phyloP scores from a whole-genome alignment of 2,113 vertebrate genomes.

The Psephotus haematonotus region DNA sequence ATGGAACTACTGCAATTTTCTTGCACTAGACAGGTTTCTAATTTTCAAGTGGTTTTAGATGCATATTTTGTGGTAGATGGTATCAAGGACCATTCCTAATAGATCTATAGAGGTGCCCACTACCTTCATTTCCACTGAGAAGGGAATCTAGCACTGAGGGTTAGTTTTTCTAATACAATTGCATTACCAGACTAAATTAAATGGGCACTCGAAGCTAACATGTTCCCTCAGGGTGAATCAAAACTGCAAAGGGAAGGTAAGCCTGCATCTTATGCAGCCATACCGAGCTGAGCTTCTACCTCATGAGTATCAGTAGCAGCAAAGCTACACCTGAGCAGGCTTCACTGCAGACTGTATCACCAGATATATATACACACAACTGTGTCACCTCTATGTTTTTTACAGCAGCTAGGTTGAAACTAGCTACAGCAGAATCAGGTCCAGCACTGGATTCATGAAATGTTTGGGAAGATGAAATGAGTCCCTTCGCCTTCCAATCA shows the following conservation, averaged over 20 bases:
- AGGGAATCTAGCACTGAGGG: background rate
- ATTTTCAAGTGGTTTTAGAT: background rate
- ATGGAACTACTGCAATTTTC: background rate
- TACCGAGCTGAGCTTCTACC: background rate
- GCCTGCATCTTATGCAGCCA: background rate
- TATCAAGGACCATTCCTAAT: background rate
- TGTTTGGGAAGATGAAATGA: background rate
- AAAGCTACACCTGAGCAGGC: background rate
- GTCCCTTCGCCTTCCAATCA: background rate
- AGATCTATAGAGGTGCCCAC: background rate
- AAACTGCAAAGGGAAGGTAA: background rate
- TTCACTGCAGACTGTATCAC: background rate
- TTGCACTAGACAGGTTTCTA: background rate
- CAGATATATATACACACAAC: background rate
- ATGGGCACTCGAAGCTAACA: conserved; percentile 3
- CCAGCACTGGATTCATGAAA: background rate
- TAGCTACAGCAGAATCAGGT: background rate
- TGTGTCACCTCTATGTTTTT: background rate
- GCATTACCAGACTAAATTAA: conserved; percentile 26
- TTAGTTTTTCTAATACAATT: background rate
- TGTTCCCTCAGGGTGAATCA: background rate
- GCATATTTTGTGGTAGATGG: background rate
- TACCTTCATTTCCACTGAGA: background rate
- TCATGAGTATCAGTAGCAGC: background rate
- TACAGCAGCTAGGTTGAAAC: background rate